A percentile compares a stretch with the other conserved stretches of the same genome.
Evolutionary conservation across 2,797 vertebrate species (phyloP).

Genomic region (Odontamblyopus rebecca): DNA sequence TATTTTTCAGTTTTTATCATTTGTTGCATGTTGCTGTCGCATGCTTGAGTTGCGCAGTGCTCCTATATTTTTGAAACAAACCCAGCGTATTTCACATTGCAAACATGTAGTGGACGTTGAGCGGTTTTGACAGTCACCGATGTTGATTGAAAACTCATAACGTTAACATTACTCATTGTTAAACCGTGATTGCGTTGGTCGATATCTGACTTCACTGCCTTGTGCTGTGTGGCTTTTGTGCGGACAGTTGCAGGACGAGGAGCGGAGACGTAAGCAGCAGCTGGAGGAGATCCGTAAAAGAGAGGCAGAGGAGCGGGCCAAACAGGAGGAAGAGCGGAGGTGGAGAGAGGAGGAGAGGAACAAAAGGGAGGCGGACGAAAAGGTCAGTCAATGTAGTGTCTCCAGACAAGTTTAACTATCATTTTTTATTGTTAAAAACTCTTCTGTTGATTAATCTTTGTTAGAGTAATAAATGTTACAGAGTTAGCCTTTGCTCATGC

Average conservation of each 20-base stretch:
- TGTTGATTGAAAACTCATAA: slow-evolving; percentile 14
- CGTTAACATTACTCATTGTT: neutral
- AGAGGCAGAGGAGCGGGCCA: slow-evolving; percentile 90
- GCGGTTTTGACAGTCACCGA: neutral
- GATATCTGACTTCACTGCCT: slow-evolving; percentile 27
- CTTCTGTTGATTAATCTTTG: neutral
- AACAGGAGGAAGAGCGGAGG: slow-evolving; percentile 89
- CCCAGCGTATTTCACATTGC: slow-evolving; percentile 25
- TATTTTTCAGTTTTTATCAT: slow-evolving; percentile 17
- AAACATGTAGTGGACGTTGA: slow-evolving; percentile 22
- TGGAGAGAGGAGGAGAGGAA: slow-evolving; percentile 90
- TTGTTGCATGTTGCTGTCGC: slow-evolving; percentile 47
- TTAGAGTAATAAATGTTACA: no score
- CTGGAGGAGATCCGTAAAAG: slow-evolving; percentile 93
- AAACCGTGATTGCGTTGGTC: slow-evolving; percentile 10
- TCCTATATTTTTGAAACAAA: slow-evolving; percentile 43
- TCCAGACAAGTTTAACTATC: no score
- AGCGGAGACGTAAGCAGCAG: slow-evolving; percentile 92
- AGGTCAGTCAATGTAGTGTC: slow-evolving; percentile 76
- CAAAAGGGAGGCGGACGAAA: slow-evolving; percentile 88
- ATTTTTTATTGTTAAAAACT: neutral
- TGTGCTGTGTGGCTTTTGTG: slow-evolving; percentile 24
- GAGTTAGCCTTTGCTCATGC: no score
- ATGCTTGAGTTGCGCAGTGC: slow-evolving; percentile 62
- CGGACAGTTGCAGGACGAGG: slow-evolving; percentile 96